Conservation (phyloP, 2,797 vertebrate species). For the Petrocephalus sullivani region DNA sequence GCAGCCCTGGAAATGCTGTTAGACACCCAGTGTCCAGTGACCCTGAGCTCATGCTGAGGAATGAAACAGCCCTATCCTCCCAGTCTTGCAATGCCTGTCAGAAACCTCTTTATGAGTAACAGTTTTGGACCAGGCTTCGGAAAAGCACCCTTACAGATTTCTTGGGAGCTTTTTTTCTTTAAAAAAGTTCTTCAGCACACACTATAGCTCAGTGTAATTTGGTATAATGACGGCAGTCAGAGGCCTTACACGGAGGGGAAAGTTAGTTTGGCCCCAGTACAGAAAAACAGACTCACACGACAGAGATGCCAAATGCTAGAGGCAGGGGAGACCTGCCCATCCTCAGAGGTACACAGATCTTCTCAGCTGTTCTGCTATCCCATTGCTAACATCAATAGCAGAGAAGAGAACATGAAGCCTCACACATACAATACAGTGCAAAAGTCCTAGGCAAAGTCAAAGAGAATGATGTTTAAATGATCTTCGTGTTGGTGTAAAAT, state of each 20-base stretch:
- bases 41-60: not conserved
- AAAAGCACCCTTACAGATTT: slow-evolving; percentile 39
- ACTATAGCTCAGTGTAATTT: slow-evolving; percentile 34
- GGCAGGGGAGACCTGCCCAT: slow-evolving; percentile 36
- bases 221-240: slow-evolving; percentile 44
- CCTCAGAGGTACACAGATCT: slow-evolving; percentile 31
- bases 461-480: not conserved
- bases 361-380: slow-evolving; percentile 29
- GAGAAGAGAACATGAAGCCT: not conserved
- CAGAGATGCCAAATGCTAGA: slow-evolving; percentile 46
- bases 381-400: not conserved
- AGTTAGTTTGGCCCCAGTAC: slow-evolving; percentile 34
- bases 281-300: slow-evolving; percentile 45
- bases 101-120: slow-evolving; percentile 24
- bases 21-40: not conserved
- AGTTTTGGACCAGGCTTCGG: slow-evolving; percentile 31
- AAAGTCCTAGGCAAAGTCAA: not conserved
- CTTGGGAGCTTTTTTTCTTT: slow-evolving; percentile 36
- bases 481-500: not conserved
- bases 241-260: slow-evolving; percentile 42
- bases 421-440: not conserved
- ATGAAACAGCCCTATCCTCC: slow-evolving; percentile 13
- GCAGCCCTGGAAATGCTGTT: not conserved
- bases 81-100: slow-evolving; percentile 21
- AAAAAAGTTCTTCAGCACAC: slow-evolving; percentile 25